Percentiles rank a stretch among this genome's conserved stretches.
Evolutionary conservation across 2,113 vertebrate species (phyloP).

Genomic region (Tor tambroides): DNA sequence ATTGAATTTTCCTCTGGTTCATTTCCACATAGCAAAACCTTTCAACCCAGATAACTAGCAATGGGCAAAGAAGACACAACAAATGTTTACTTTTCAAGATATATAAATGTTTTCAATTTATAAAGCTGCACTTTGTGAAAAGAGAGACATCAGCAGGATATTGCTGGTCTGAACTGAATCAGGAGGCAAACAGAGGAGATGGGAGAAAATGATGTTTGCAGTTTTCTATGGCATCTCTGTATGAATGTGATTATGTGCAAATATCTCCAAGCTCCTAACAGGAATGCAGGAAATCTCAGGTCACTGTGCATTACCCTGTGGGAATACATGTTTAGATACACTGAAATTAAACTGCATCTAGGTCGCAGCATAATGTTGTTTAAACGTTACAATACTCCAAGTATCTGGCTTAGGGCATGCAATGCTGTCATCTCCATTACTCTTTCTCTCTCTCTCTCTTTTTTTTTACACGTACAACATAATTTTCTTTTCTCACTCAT

Average conservation of each 20-base stretch:
- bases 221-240: constrained; percentile 5
- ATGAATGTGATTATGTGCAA: constrained; percentile 20
- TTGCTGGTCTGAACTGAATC: background rate
- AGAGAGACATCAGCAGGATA: constrained; percentile 2
- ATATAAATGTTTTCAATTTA: background rate
- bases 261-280: constrained; percentile 12
- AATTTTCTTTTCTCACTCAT: constrained; percentile 12
- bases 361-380: constrained; percentile 3
- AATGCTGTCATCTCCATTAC: constrained; percentile 8
- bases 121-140: constrained; percentile 2
- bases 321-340: constrained; percentile 1
- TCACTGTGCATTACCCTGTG: constrained; percentile 15
- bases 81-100: background rate
- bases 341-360: constrained; percentile 2
- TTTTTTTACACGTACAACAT: background rate
- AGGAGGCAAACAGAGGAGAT: background rate
- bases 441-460: background rate
- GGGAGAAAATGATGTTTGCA: background rate
- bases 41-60: background rate
- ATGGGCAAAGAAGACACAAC: background rate
- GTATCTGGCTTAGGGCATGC: constrained; percentile 12
- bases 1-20: background rate
- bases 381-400: constrained; percentile 17
- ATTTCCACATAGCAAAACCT: background rate
- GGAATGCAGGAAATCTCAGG: constrained; percentile 1